Base-by-base conservation (phyloP, 1,140 invertebrate species). In the Berghia stephanieae region DNA sequence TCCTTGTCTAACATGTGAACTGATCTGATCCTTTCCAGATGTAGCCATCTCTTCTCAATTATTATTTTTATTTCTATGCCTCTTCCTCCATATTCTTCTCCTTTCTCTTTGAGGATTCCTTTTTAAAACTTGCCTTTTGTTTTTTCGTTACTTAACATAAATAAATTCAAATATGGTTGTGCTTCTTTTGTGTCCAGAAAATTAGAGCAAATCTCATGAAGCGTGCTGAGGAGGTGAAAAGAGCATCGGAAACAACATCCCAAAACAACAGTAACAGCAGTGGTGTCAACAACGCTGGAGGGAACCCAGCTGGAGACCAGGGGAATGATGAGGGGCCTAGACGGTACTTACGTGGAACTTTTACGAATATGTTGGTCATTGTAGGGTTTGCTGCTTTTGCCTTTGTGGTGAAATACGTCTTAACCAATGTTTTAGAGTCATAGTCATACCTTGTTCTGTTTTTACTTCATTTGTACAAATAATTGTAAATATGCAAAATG, bases 341-440 rank as follows among this genome's bases (percentile, higher is more conserved):
- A 67, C 52, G 66, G 57, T 21, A 52, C 27, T 16, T 75, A 49
- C 31, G 80, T 27, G 93, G 92, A 83, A 93, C 93, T 73, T 83
- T 96, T 49, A 93, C 94, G 68, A 96, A 96, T 89, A 90, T 96
- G 78, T 92, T 93, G 85, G 93, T 96, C 63, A 91, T 96, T 46
- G 90, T 95, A 60, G 94, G 94, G 52, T 94, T 96, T 89, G 94
- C 94, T n/a, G 93, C 93, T 40, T 96, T 97, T 88, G 94, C 94
- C 27, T 95, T 93, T 81, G 93, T 93, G 81, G 95, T 97, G 16
- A 95, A 95, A 90, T 95, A 95, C 90, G 95, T 97, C 27, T 89
- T 95, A 27, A 87, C 85, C 76, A 90, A 88, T 78, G 86, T 91
- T 63, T 83, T 88, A n/a, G 87, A 88, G 21, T n/a, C n/a, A n/a